Evolutionary conservation across 2,797 vertebrate species (phyloP).

Genomic region (Falco rusticolus): DNA sequence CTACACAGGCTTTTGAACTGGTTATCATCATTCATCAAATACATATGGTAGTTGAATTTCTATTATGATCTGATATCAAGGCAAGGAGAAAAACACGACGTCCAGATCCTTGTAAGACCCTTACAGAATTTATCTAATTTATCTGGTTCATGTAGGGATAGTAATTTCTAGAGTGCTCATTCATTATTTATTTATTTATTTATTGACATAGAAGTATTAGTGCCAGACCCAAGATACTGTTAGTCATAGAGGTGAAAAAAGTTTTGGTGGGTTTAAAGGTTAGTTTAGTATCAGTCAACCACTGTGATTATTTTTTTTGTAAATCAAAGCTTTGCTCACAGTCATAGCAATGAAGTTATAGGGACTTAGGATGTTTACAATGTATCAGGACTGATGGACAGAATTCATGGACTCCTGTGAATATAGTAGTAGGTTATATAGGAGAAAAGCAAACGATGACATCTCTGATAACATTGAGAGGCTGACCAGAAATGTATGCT

Average conservation of each 20-base stretch:
- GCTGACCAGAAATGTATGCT: background rate
- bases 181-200: background rate
- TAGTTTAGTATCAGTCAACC: background rate
- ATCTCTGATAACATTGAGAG: background rate
- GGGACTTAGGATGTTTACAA: background rate
- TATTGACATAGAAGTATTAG: background rate
- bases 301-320: background rate
- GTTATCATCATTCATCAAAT: background rate
- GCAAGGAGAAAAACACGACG: background rate
- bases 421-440: background rate
- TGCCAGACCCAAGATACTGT: background rate
- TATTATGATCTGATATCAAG: background rate
- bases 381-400: background rate
- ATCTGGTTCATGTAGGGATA: background rate
- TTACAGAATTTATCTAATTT: background rate
- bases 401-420: background rate
- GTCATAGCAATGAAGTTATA: background rate
- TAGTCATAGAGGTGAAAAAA: background rate
- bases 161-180: background rate
- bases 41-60: background rate
- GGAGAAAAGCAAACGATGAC: background rate
- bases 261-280: background rate
- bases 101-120: background rate
- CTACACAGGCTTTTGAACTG: constrained; percentile 13
- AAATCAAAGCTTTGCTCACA: background rate